Evolutionary conservation across 2,888 invertebrate genomes (phyloP), one percentile per base, ranked within the genome.

Genomic region (Heteromyza rotundicornis): DNA sequence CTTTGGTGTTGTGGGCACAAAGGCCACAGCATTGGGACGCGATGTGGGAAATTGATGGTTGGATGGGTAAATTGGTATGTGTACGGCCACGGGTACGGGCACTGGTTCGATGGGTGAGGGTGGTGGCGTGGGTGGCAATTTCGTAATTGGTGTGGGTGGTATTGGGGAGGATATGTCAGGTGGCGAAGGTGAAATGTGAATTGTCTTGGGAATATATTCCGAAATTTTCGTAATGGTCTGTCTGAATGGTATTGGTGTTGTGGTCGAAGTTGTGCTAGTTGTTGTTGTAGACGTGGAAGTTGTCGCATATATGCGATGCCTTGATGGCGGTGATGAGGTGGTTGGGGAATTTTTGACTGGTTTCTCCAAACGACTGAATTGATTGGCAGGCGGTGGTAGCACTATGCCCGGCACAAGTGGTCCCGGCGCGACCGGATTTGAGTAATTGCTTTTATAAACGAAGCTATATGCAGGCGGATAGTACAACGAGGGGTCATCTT

Each of bases 401-500:
- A 95, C 90, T 65, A 95, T 94, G 56, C 94, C 95, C 2, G 95
- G 95, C 7, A 95, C 94, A 64, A 95, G 83, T 0, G 94, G 95
- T 52, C 95, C 94, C 0, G 94, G 91, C 49, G 92, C 90, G 35
- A 94, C 92, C 12, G 85, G 81, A 73, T 87, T 87, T 47, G 90
- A 87, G 83, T 94, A 93, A 79, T 92, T 92, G 79, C 87, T 88
- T 79, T 88, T 89, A 83, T 91, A 94, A 70, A 91, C 90, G 86
- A 92, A 92, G 83, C 92, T 94, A 86, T 95, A 95, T 14, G 94
- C 93, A 77, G 94, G 94, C 75, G 94, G 94, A 86, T 95, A 94
- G 79, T 94, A 95, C 59, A 94, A 89, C 71, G 94, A 92, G 75
- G 94, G 94, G 86, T 95, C 94, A 84, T 95, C 94, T 85, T 92